A percentile compares a stretch with the other conserved stretches of the same genome.
Conservation (phyloP, 2,113 vertebrate species). For the Dissostichus mawsoni region DNA sequence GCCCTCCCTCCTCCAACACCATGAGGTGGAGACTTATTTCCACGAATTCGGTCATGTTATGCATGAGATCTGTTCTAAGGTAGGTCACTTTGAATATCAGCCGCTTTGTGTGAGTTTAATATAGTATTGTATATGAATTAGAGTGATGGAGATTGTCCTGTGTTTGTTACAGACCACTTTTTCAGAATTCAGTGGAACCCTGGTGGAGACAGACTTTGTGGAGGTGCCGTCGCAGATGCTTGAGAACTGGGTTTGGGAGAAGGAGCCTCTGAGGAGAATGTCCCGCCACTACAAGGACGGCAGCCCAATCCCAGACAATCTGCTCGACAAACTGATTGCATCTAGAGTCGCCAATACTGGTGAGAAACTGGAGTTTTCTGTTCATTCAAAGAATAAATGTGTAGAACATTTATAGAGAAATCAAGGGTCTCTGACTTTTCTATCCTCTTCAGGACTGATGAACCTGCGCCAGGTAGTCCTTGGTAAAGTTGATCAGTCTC, state of each 20-base stretch:
- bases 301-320: constrained; percentile 84
- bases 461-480: constrained; percentile 95
- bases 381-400: background rate
- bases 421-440: constrained; percentile 3
- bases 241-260: constrained; percentile 98
- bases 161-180: constrained; percentile 85
- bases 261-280: constrained; percentile 90
- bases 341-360: constrained; percentile 95
- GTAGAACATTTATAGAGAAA: background rate
- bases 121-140: background rate
- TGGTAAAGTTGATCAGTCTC: constrained; percentile 93
- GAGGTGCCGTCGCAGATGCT: constrained; percentile 97
- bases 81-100: constrained; percentile 71
- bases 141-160: background rate
- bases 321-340: constrained; percentile 91
- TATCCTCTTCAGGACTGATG: constrained; percentile 86
- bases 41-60: constrained; percentile 97
- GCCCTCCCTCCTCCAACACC: constrained; percentile 94
- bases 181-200: constrained; percentile 94
- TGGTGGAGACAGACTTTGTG: constrained; percentile 96
- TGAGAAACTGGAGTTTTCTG: constrained; percentile 53
- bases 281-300: constrained; percentile 93
- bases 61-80: constrained; percentile 97
- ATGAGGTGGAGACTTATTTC: constrained; percentile 97
- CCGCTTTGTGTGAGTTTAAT: background rate